A percentile compares a stretch with the other conserved stretches of the same genome.
These are phyloP conservation scores for Novumbra hubbsi DNA, from an alignment of 2,797 vertebrate genomes.

Conservation along the genomic window DNA sequence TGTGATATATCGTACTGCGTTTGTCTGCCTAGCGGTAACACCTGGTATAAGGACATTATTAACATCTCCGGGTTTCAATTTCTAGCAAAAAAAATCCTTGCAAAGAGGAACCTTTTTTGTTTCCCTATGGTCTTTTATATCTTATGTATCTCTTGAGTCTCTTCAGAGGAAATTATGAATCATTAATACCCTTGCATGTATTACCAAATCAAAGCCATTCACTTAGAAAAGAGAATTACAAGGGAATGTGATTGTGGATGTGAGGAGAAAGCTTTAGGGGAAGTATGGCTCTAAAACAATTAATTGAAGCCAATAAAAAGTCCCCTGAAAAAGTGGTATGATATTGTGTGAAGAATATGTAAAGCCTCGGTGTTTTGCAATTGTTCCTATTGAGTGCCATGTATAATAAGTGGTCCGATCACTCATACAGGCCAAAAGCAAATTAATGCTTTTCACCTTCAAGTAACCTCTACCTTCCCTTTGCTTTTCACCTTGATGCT, in stretches of 20 bases:
- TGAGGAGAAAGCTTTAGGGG: background rate
- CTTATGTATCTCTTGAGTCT: background rate
- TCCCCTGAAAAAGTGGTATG: background rate
- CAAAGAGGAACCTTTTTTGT: background rate
- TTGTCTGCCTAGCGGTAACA: too few species aligned
- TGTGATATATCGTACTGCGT: too few species aligned
- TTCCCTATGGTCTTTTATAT: background rate
- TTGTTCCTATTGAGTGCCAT: background rate
- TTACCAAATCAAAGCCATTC: conserved; percentile 1
- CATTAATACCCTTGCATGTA: background rate
- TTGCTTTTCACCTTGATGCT: conserved; percentile 33
- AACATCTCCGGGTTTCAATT: background rate
- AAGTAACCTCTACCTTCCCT: conserved; percentile 45
- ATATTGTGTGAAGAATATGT: background rate
- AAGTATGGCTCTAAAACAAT: background rate
- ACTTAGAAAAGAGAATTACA: background rate
- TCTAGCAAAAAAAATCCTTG: background rate
- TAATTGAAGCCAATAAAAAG: background rate
- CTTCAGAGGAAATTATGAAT: background rate
- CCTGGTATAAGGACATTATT: background rate
- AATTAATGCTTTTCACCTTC: conserved; percentile 54
- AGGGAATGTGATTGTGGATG: background rate
- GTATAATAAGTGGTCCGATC: conserved; percentile 10
- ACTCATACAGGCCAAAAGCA: conserved; percentile 54
- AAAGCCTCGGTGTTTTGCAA: background rate